Base-by-base conservation (phyloP, 1,140 invertebrate genomes). In the Teleopsis dalmanni region DNA sequence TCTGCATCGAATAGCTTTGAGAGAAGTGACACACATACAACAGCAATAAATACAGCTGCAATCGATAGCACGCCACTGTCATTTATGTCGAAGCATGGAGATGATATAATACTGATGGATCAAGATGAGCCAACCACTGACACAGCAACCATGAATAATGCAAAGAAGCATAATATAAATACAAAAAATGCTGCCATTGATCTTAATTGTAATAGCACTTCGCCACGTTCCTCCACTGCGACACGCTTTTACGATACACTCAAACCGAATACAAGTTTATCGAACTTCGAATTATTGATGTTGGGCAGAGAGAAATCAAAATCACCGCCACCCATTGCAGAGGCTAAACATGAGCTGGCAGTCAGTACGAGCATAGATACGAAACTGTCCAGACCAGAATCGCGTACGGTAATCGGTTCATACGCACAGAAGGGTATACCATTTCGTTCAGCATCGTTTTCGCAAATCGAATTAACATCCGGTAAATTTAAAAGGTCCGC, bases 361-460 rank as follows among this genome's bases (percentile, higher is more conserved):
- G 27, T 26, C 29, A 53, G 64, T 67, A 53, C 53, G 48, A 55
- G 59, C 36, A 59, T 54, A 56, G 55, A 55, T 38, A 50, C 59
- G 48, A 65, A 64, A 45, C 35, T 65, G 35, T 60, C 74, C n/a
- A 76, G 74, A 56, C 72, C 78, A 16, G 78, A 79, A 52, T 73
- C 76, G 26, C 74, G 77, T 27, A 73, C 73, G 10, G 75, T 78
- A 22, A 71, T 78, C 26, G 77, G 77, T 14, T 76, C 78, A 0
- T 80, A 79, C 53, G 72, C 76, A 8, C 78, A 79, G 55, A 75
- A 75, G 44, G 76, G 73, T 29, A 77, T 80, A 53, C 81, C 85
- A 3, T 85, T 82, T 54, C 76, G 87, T 22, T 88, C 85, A 58
- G 85, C 87, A 5, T 90, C 87, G 9, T 89, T 90, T 58, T 87